These are phyloP conservation scores for Oreonectes daqikongensis DNA, from an alignment of 2,797 vertebrate genomes.

Conservation along the genomic window DNA sequence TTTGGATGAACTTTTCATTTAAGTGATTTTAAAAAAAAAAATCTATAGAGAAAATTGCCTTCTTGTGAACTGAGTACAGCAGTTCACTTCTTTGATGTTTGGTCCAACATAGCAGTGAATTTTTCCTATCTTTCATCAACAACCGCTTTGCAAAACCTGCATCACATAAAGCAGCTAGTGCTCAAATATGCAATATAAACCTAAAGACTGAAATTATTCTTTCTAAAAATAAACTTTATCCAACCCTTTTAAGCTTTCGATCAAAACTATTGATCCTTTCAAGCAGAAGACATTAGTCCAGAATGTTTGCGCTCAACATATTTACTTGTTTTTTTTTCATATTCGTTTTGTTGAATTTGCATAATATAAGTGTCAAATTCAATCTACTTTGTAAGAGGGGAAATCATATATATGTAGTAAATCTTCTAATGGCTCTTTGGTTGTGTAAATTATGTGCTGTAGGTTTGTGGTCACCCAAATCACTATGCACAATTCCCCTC, in stretches of 20 bases:
- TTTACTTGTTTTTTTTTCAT: slow-evolving; percentile 12
- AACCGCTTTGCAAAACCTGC: not conserved
- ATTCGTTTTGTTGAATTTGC: not conserved
- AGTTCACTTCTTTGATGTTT: not conserved
- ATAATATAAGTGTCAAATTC: no score
- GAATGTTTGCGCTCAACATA: not conserved
- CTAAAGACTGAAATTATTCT: not conserved
- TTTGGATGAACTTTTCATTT: no score
- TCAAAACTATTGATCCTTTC: not conserved
- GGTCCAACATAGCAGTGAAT: not conserved
- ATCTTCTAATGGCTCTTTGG: not conserved
- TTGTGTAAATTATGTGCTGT: not conserved
- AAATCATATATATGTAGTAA: not conserved
- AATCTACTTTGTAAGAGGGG: no score
- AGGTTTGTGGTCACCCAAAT: not conserved
- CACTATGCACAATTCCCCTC: not conserved
- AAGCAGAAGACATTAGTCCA: not conserved
- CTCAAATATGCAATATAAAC: not conserved
- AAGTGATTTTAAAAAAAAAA: not conserved
- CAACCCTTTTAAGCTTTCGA: not conserved
- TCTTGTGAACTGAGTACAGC: not conserved
- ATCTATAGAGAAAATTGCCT: not conserved
- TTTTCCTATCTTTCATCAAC: no score
- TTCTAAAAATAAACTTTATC: not conserved
- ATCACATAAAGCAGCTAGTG: not conserved